Conservation (phyloP, 1,140 invertebrate genomes). For the Bombus haemorrhoidalis region DNA sequence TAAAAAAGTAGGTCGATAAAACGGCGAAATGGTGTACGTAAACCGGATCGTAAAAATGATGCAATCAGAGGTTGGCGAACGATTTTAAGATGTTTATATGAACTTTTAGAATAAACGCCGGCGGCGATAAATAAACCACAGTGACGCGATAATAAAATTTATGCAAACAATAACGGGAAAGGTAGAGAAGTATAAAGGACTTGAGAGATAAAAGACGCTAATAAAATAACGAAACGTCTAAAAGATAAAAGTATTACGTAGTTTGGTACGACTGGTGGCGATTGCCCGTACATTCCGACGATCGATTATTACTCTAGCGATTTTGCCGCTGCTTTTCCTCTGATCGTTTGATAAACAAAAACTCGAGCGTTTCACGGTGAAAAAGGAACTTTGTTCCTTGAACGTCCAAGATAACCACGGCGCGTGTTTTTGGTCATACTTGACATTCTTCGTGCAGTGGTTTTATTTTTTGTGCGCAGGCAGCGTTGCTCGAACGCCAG, state of each 20-base stretch:
- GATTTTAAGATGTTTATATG: neutral
- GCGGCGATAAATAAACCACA: neutral
- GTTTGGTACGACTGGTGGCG: too few relatives aligned
- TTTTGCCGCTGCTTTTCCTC: neutral
- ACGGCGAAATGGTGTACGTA: neutral
- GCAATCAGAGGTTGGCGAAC: neutral
- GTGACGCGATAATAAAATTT: neutral
- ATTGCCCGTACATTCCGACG: neutral
- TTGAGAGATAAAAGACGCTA: neutral
- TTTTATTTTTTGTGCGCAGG: neutral
- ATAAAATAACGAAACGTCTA: neutral
- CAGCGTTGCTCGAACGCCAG: neutral
- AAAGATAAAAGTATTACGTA: neutral
- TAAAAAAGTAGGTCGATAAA: conserved; percentile 11
- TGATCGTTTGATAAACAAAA: neutral
- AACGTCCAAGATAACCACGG: neutral
- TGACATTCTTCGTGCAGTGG: neutral
- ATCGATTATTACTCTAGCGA: neutral
- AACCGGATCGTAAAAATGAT: neutral
- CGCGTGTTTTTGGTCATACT: neutral
- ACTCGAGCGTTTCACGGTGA: neutral
- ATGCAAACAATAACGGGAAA: neutral
- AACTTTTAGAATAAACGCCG: neutral
- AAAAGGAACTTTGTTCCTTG: neutral
- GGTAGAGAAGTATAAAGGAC: neutral